Evolutionary conservation across 2,888 invertebrate genomes (phyloP), one percentile per base, ranked within the genome.

Genomic region (Thecocarcelia acutangulata): DNA sequence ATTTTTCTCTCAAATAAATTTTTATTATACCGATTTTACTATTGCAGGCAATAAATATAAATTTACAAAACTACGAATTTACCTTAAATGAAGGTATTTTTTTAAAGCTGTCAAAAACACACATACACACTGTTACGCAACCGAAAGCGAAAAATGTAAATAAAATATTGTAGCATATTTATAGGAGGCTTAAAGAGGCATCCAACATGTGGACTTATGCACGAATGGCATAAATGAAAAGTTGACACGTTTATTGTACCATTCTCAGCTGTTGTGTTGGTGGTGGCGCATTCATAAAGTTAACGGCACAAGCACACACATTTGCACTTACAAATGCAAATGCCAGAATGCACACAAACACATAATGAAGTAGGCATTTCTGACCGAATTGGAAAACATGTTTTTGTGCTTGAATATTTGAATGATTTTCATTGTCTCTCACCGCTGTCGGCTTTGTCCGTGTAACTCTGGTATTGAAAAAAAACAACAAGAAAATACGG

Each of bases 141-240:
- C 1, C 21, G 19, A 17, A 44, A 37, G 58, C 48, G 21, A 28
- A 64, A 64, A 58, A 21, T 33, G 5, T 15, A 44, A 58, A 66
- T 69, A 52, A 73, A 78, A 78, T 78, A 69, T 24, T 70, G 74
- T 70, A 78, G 74, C 66, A 78, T 82, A 82, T 82, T 82, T 82
- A 82, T 74, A 70, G 82, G 69, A 44, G 74, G 78, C 74, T 82
- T 78, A 74, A 82, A 82, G 64, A 78, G 82, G 44, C 78, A 70
- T 59, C 78, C 78, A 74, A 66, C 70, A 82, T 78, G 69, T 70
- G 74, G 74, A 74, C 82, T 82, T 82, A 82, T 70, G 82, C 82
- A 82, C 78, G 82, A 66, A 59, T 70, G 59, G 59, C 59, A 78
- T 74, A 82, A 82, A 82, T 82, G 82, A 78, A 82, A 82, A 59